These are phyloP conservation scores for Bucorvus abyssinicus DNA, from an alignment of 2,797 vertebrate species.

Conservation along the genomic window DNA sequence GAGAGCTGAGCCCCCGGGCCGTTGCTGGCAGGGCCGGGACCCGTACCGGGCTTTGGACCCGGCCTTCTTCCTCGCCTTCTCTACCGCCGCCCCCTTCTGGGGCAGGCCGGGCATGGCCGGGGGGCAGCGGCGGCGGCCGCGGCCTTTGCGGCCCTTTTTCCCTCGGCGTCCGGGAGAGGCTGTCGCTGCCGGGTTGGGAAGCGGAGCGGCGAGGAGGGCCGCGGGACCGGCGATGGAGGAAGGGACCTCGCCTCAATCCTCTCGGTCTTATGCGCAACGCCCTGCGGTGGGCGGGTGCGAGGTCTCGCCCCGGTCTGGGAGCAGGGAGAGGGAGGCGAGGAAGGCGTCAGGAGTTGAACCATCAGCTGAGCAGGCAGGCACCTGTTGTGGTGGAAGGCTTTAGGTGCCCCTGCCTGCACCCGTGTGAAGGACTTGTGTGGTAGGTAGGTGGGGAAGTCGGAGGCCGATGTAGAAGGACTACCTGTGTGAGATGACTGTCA, in stretches of 20 bases:
- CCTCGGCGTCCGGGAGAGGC: neutral
- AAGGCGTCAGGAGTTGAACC: conserved; percentile 52
- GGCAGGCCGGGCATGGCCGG: neutral
- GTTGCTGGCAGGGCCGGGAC: conserved; percentile 6
- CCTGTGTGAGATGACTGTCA: conserved; percentile 42
- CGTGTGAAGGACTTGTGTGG: neutral
- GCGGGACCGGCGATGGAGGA: neutral
- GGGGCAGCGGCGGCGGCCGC: neutral
- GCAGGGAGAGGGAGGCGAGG: conserved; percentile 32
- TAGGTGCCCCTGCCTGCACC: neutral
- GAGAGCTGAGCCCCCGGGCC: neutral
- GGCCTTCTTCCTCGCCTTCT: neutral
- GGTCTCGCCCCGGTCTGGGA: conserved; percentile 27
- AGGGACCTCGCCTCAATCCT: conserved; percentile 26
- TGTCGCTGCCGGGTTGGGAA: neutral
- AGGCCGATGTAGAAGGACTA: neutral
- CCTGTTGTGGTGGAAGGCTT: conserved; percentile 53
- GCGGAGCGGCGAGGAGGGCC: neutral
- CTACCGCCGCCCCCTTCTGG: neutral
- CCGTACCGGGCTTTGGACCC: neutral
- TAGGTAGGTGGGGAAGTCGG: neutral
- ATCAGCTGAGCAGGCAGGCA: conserved; percentile 42
- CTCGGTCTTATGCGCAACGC: conserved; percentile 58
- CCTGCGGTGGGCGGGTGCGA: conserved; percentile 63
- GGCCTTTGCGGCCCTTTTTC: conserved; percentile 22